Evolutionary conservation across 2,113 vertebrate species (phyloP), one percentile per base, ranked within the genome.

Genomic region (Toxotes chatareus): DNA sequence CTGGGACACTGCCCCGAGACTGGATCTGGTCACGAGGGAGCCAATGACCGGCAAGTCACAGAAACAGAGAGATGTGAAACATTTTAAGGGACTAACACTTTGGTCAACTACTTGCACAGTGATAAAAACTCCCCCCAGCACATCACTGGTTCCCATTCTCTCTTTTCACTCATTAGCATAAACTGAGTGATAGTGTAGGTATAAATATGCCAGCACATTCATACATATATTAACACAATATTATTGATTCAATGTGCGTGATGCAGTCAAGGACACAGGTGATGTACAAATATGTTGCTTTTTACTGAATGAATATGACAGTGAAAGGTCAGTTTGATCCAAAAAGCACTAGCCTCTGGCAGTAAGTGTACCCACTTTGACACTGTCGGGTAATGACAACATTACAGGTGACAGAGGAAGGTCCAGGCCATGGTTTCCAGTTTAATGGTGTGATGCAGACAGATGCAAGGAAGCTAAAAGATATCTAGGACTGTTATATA

Each of bases 401-500:
- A 27, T 42, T 31, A 36, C 47, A 77, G 80, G 80, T 68, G 80
- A 75, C 55, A 68, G 47, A 44, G 6, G 36, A 4, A 73, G 27
- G 21, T 23, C 36, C 55, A 73, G 36, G 27, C 12, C 32, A 40
- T 16, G 5, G 71, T 36, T 76, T 76, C 51, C 44, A 21, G 12
- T 34, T 76, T 9, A 56, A 44, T 38, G 14, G 4, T 73, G 46
- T 70, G 42, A 69, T 36, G 59, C 64, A 65, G 40, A 61, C 1
- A 56, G 72, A 82, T 79, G 59, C 38, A 59, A 71, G 62, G 49
- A 66, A 86, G 63, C 76, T 76, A 72, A 60, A 68, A 71, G 73
- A 46, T 49, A 73, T 71, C 31, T 68, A 36, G 75, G 66, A 23
- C 75, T 65, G 83, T 89, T 87, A 85, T 74, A 66, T 85, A 91